Evolutionary conservation across 1,140 invertebrate genomes (phyloP).

Genomic region (Epicauta chinensis): DNA sequence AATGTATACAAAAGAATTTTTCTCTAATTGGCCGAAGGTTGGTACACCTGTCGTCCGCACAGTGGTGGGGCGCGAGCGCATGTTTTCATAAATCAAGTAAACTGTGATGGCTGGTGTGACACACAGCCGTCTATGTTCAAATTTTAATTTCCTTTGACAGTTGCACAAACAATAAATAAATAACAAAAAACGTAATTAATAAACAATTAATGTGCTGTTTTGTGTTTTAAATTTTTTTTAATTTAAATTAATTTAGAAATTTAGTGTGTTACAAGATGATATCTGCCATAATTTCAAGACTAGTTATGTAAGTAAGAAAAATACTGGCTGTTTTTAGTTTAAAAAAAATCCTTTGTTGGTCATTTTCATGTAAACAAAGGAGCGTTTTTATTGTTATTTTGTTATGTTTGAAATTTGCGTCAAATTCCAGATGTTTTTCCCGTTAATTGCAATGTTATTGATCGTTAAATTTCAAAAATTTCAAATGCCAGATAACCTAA

Average conservation of each 20-base stretch:
- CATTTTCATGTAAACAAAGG: slow-evolving; percentile 15
- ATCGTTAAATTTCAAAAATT: neutral
- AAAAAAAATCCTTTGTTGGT: neutral
- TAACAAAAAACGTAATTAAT: too few species aligned
- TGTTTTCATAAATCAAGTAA: slow-evolving; percentile 3
- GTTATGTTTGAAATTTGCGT: slow-evolving; percentile 1
- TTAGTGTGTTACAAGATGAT: slow-evolving; percentile 19
- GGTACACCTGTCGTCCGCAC: too few species aligned
- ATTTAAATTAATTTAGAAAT: slow-evolving; percentile 3
- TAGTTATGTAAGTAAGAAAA: slow-evolving; percentile 29
- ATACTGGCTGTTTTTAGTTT: neutral
- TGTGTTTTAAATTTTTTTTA: neutral
- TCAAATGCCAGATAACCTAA: neutral
- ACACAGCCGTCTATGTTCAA: slow-evolving; percentile 5
- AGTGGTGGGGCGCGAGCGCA: too few species aligned
- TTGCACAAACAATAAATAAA: too few species aligned
- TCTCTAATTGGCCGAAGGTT: too few species aligned
- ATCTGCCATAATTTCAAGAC: slow-evolving; percentile 26
- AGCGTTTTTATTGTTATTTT: slow-evolving; percentile 4
- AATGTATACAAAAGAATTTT: too few species aligned
- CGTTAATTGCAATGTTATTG: neutral
- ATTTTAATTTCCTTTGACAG: slow-evolving; percentile 21
- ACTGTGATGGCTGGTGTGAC: slow-evolving; percentile 15
- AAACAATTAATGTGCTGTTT: too few species aligned
- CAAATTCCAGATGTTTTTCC: neutral